Conservation (phyloP, 2,888 invertebrate genomes). For the Aleiodes alternator region DNA sequence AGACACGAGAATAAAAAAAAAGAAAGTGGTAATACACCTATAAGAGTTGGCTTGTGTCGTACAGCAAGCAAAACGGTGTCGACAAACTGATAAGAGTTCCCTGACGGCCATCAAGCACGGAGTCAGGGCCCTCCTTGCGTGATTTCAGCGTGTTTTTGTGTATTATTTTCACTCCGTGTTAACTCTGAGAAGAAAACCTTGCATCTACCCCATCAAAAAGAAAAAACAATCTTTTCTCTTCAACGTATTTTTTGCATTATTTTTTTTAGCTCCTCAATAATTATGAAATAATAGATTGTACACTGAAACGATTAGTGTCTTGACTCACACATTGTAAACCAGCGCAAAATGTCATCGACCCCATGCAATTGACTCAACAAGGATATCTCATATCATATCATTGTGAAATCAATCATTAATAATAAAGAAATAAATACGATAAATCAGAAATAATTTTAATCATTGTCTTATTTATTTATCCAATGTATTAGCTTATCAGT, state of each 20-base stretch:
- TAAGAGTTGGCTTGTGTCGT: conserved; percentile 44
- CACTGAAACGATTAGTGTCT: not conserved
- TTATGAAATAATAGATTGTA: conserved; percentile 8
- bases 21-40: conserved; percentile 23
- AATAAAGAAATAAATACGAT: not conserved
- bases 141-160: conserved; percentile 21
- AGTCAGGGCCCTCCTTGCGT: conserved; percentile 43
- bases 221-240: not conserved
- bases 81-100: conserved; percentile 69
- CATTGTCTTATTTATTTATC: conserved; percentile 12
- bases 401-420: not conserved
- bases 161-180: not conserved
- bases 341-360: too few relatives aligned
- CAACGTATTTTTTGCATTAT: conserved; percentile 1
- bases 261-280: conserved; percentile 1
- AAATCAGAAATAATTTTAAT: not conserved
- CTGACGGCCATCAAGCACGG: conserved; percentile 49
- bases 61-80: conserved; percentile 62
- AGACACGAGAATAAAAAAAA: conserved; percentile 40
- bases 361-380: too few relatives aligned
- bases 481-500: conserved; percentile 9
- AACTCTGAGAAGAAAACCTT: not conserved
- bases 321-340: too few relatives aligned
- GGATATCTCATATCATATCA: not conserved
- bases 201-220: not conserved